Percentiles rank a stretch among this genome's conserved stretches.
Conservation (phyloP, 2,888 invertebrate species). For the Drosophila flavopinicola region DNA sequence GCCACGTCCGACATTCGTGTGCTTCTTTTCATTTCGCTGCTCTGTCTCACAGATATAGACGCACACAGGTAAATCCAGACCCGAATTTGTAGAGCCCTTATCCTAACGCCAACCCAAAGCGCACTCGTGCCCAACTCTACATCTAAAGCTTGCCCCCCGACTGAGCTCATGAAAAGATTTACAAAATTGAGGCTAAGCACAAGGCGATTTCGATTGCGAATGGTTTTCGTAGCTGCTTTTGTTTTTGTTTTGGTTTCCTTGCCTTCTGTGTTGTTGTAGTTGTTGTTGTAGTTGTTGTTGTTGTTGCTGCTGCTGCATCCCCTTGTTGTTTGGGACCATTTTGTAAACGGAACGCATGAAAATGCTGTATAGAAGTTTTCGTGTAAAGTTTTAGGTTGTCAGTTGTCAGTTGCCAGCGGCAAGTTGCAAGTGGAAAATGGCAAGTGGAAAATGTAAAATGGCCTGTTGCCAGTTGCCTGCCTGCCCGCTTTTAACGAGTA, state of each 20-base stretch:
- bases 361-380: slow-evolving; percentile 33
- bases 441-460: slow-evolving; percentile 2
- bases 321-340: slow-evolving; percentile 3
- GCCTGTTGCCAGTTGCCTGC: slow-evolving; percentile 22
- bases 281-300: slow-evolving; percentile 1
- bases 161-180: slow-evolving; percentile 30
- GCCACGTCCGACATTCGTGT: not conserved
- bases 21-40: not conserved
- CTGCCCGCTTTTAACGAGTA: slow-evolving; percentile 57
- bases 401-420: slow-evolving; percentile 11
- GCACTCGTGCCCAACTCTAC: not conserved
- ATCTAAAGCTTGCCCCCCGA: not conserved
- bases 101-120: not conserved
- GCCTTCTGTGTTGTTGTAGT: not conserved
- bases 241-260: not conserved
- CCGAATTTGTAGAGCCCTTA: not conserved
- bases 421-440: slow-evolving; percentile 1
- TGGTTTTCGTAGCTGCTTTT: slow-evolving; percentile 11
- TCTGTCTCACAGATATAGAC: slow-evolving; percentile 14
- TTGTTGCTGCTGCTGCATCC: not conserved
- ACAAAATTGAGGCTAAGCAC: slow-evolving; percentile 42
- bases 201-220: slow-evolving; percentile 25
- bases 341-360: slow-evolving; percentile 40
- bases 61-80: slow-evolving; percentile 1
- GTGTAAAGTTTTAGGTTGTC: slow-evolving; percentile 27